Evolutionary conservation across 2,888 invertebrate species (phyloP).

Genomic region (Opisthograptis luteolata): DNA sequence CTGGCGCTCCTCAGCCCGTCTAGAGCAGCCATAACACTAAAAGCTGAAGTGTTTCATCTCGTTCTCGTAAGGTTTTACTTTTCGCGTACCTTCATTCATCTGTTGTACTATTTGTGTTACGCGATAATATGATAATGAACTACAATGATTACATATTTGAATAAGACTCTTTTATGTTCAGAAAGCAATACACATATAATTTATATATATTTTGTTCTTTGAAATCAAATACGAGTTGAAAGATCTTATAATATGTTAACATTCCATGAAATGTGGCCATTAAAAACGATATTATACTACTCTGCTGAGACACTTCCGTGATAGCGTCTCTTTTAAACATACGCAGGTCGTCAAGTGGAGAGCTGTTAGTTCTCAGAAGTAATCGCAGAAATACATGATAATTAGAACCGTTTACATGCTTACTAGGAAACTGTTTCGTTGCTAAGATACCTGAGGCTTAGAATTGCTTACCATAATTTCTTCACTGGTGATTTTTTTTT

Average conservation of each 20-base stretch:
- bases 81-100: background rate
- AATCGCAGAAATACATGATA: slow-evolving; percentile 48
- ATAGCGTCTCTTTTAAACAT: background rate
- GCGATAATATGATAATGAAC: background rate
- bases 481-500: too few relatives aligned
- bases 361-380: slow-evolving; percentile 51
- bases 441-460: too few relatives aligned
- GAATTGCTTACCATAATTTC: too few relatives aligned
- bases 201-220: too few relatives aligned
- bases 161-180: too few relatives aligned
- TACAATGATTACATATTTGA: too few relatives aligned
- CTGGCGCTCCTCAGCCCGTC: slow-evolving; percentile 8
- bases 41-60: slow-evolving; percentile 7
- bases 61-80: background rate
- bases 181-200: too few relatives aligned
- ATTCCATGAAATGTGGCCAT: too few relatives aligned
- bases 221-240: too few relatives aligned
- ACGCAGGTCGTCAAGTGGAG: slow-evolving; percentile 23
- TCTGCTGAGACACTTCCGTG: background rate
- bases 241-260: too few relatives aligned
- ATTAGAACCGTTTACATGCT: slow-evolving; percentile 51
- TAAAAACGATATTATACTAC: too few relatives aligned
- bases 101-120: background rate
- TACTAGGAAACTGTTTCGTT: slow-evolving; percentile 32
- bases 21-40: slow-evolving; percentile 3